A percentile compares a stretch with the other conserved stretches of the same genome.
These are phyloP conservation scores for Operophtera brumata DNA, from an alignment of 2,888 invertebrate species.

Conservation along the genomic window DNA sequence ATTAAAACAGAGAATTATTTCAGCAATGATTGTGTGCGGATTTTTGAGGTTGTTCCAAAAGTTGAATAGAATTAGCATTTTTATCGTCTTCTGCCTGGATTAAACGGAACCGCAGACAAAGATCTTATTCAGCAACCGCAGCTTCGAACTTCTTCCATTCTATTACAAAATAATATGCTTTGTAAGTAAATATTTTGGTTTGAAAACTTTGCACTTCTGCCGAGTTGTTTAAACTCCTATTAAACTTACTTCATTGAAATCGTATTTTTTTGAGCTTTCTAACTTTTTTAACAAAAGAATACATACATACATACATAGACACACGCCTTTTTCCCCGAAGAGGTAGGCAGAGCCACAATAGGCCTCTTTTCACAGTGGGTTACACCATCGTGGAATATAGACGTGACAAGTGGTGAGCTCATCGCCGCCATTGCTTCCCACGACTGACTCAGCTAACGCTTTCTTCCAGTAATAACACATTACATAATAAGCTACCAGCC, in stretches of 20 bases:
- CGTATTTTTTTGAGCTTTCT: conserved; percentile 9
- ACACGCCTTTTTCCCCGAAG: too few species aligned
- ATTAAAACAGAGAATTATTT: too few species aligned
- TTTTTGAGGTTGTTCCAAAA: conserved; percentile 59
- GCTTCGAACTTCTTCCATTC: conserved; percentile 21
- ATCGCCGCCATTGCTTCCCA: too few species aligned
- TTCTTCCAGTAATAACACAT: too few species aligned
- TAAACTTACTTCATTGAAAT: conserved; percentile 4
- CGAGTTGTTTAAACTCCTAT: conserved; percentile 1
- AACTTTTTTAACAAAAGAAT: too few species aligned
- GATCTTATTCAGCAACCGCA: conserved; percentile 42
- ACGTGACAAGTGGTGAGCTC: too few species aligned
- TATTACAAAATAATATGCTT: conserved; percentile 23
- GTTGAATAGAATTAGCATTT: conserved; percentile 68
- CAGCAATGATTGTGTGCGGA: conserved; percentile 36
- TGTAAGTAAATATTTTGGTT: conserved; percentile 22
- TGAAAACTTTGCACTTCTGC: conserved; percentile 14
- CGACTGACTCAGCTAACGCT: too few species aligned
- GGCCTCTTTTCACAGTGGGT: too few species aligned
- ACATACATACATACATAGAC: too few species aligned
- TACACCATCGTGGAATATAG: too few species aligned
- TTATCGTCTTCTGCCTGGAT: conserved; percentile 62
- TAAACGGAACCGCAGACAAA: conserved; percentile 52
- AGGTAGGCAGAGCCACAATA: too few species aligned
- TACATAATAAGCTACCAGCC: too few species aligned